Percentiles rank a stretch among this genome's conserved stretches.
phyloP scores from a whole-genome alignment of 2,113 vertebrate genomes.

The Scomber colias region DNA sequence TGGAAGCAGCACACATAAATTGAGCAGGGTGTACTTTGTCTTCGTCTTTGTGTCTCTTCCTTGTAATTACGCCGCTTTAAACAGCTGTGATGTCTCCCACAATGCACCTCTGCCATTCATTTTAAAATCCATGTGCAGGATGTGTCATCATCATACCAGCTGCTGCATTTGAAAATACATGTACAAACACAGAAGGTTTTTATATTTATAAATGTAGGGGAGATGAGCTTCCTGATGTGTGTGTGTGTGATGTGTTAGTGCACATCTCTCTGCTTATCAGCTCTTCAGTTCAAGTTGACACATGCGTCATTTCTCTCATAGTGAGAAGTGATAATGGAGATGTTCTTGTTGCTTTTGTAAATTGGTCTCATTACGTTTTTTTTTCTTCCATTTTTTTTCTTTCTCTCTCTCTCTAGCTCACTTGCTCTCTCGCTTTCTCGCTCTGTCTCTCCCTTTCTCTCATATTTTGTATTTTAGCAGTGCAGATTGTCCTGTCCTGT shows the following conservation, averaged over 20 bases:
- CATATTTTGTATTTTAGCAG: neutral
- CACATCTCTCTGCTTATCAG: neutral
- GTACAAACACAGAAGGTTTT: neutral
- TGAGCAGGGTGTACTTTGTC: neutral
- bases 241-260: too few relatives aligned
- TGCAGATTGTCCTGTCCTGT: neutral
- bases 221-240: too few relatives aligned
- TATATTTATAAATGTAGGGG: too few relatives aligned
- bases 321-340: neutral
- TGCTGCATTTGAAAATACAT: conserved; percentile 29
- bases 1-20: neutral
- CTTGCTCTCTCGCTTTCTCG: too few relatives aligned
- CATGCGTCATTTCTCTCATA: neutral
- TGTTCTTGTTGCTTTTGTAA: neutral
- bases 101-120: neutral
- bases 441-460: neutral
- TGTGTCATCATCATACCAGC: conserved; percentile 18
- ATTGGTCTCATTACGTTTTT: conserved; percentile 7
- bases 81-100: conserved; percentile 24
- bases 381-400: too few relatives aligned
- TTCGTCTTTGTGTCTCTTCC: neutral
- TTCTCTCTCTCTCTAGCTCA: neutral
- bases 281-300: conserved; percentile 1
- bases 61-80: conserved; percentile 26
- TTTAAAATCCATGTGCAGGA: neutral